Percentiles rank a stretch among this genome's conserved stretches.
phyloP scores from a whole-genome alignment of 2,888 invertebrate genomes.

The Acheta domesticus region DNA sequence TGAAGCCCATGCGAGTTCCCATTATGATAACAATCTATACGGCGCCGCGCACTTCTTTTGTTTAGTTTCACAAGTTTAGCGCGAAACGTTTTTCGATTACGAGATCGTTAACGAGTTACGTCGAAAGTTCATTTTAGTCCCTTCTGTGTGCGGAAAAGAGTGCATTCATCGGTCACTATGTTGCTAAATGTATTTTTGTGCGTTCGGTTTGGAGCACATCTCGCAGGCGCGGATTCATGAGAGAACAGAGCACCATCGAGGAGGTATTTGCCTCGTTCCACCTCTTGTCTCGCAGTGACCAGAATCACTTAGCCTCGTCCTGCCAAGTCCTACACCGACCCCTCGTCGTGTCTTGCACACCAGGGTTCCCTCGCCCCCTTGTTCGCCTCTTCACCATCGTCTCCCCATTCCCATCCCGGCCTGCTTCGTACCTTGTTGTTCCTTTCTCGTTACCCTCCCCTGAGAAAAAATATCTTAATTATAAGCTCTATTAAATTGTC shows the following conservation, averaged over 20 bases:
- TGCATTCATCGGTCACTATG: not conserved
- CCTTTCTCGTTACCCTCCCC: no score
- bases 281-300: no score
- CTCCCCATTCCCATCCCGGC: no score
- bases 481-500: no score
- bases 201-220: not conserved
- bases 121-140: not conserved
- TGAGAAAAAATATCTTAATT: no score
- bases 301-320: no score
- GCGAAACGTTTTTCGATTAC: constrained; percentile 18
- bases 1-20: not conserved
- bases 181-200: not conserved
- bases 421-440: no score
- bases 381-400: no score
- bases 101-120: constrained; percentile 18
- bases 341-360: no score
- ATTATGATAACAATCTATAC: constrained; percentile 18
- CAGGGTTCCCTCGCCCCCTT: no score
- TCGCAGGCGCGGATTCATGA: not conserved
- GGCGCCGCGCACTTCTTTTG: not conserved
- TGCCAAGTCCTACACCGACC: no score
- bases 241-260: not conserved
- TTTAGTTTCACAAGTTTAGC: constrained; percentile 18
- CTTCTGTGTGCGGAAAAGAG: constrained; percentile 6
- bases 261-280: no score